These are phyloP conservation scores for Latheticus oryzae DNA, from an alignment of 2,888 invertebrate species.

Conservation along the genomic window DNA sequence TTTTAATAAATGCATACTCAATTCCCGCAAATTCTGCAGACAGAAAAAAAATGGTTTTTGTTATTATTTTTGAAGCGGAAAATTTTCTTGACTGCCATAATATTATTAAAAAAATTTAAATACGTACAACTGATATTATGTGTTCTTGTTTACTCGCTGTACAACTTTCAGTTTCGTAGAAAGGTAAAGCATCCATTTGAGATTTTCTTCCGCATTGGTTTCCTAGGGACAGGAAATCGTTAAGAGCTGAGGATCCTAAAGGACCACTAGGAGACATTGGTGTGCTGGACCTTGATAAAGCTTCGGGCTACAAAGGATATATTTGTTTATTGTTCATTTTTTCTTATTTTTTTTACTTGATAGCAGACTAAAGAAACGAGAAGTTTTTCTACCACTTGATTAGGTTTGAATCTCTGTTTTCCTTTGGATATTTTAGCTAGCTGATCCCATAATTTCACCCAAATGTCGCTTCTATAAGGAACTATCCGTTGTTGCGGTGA, in stretches of 20 bases:
- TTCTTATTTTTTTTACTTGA: conserved; percentile 68
- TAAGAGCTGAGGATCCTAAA: conserved; percentile 63
- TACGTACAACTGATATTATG: conserved; percentile 82
- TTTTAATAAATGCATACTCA: conserved; percentile 85
- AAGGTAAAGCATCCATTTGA: conserved; percentile 75
- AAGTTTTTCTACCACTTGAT: conserved; percentile 81
- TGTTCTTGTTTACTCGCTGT: conserved; percentile 91
- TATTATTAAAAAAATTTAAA: background rate
- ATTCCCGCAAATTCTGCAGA: conserved; percentile 81
- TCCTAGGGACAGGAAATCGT: conserved; percentile 66
- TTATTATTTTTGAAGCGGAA: background rate
- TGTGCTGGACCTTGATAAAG: conserved; percentile 85
- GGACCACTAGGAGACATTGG: conserved; percentile 82
- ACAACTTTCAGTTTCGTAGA: conserved; percentile 85
- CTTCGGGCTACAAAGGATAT: conserved; percentile 75
- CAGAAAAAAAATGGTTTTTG: background rate
- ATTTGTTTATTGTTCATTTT: conserved; percentile 6
- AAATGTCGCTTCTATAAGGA: conserved; percentile 85
- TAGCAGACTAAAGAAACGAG: conserved; percentile 85
- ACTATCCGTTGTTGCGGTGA: conserved; percentile 86
- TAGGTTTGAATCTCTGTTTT: conserved; percentile 74
- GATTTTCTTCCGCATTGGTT: conserved; percentile 66
- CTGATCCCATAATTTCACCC: conserved; percentile 85
- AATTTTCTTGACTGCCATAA: background rate
- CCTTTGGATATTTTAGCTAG: conserved; percentile 72